phyloP scores from a whole-genome alignment of 2,888 invertebrate species.

The Danaus chrysippus region DNA sequence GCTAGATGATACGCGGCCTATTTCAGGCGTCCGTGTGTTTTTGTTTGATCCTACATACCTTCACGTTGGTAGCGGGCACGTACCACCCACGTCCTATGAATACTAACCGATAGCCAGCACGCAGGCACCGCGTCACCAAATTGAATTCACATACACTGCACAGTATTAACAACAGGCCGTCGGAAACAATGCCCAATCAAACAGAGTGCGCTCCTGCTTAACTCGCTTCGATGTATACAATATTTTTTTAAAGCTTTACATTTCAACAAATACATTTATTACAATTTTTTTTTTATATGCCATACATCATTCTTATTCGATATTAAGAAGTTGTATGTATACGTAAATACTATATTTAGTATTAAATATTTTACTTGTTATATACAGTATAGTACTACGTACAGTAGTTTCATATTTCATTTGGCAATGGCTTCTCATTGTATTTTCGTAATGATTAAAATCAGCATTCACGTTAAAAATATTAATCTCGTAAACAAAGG shows the following conservation, averaged over 20 bases:
- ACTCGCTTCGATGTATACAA: conserved; percentile 19
- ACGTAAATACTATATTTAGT: no score
- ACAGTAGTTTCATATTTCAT: no score
- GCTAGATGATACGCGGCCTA: conserved; percentile 42
- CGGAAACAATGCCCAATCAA: conserved; percentile 72
- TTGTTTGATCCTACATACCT: conserved; percentile 60
- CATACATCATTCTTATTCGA: background rate
- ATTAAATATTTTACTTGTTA: no score
- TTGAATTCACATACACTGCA: conserved; percentile 63
- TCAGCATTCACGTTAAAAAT: no score
- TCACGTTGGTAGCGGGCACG: conserved; percentile 60
- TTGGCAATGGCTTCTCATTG: no score
- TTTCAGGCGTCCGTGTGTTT: conserved; percentile 53
- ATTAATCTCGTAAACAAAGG: no score
- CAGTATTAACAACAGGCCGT: conserved; percentile 48
- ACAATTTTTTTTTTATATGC: background rate
- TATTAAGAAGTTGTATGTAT: no score
- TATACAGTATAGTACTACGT: no score
- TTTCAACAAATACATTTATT: background rate
- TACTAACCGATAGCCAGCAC: conserved; percentile 55
- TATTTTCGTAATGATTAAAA: no score
- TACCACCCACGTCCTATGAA: conserved; percentile 48
- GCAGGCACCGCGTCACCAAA: conserved; percentile 56
- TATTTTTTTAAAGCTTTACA: conserved; percentile 1
- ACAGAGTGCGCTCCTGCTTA: conserved; percentile 42